Conservation (phyloP, 2,888 invertebrate species). For the Ophraella communa region DNA sequence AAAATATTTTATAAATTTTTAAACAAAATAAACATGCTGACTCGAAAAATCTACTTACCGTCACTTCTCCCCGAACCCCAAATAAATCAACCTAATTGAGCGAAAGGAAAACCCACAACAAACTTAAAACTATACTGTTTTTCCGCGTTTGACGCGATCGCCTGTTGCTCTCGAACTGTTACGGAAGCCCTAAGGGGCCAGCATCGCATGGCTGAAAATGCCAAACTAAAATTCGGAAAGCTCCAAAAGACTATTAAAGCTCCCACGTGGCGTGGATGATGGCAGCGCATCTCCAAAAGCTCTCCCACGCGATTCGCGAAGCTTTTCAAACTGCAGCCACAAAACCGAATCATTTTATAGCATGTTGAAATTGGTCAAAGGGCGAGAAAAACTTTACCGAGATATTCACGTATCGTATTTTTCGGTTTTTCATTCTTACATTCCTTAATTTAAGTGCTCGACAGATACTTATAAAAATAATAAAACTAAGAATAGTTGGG, state of each 20-base stretch:
- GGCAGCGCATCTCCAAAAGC: slow-evolving; percentile 41
- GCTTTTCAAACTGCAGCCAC: slow-evolving; percentile 8
- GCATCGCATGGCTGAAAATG: slow-evolving; percentile 41
- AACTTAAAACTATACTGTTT: neutral
- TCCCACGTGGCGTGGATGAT: slow-evolving; percentile 38
- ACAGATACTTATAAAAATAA: too few relatives aligned
- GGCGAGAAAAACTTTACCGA: neutral
- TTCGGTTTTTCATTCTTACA: too few relatives aligned
- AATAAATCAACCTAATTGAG: too few relatives aligned
- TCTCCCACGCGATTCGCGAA: slow-evolving; percentile 22
- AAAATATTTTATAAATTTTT: too few relatives aligned
- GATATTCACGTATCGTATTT: too few relatives aligned
- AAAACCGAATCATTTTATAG: slow-evolving; percentile 11
- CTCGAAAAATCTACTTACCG: neutral
- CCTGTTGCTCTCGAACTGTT: slow-evolving; percentile 38
- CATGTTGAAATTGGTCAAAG: neutral
- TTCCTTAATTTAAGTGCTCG: too few relatives aligned
- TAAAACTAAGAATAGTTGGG: too few relatives aligned
- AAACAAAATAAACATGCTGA: too few relatives aligned
- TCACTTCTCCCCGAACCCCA: neutral
- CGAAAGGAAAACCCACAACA: neutral
- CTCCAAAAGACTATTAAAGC: slow-evolving; percentile 32
- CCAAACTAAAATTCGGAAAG: slow-evolving; percentile 41
- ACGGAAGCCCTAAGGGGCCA: slow-evolving; percentile 14
- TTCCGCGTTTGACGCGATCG: slow-evolving; percentile 21